A percentile compares a stretch with the other conserved stretches of the same genome.
Evolutionary conservation across 2,888 invertebrate species (phyloP).

Genomic region (Cynaeus angustus): DNA sequence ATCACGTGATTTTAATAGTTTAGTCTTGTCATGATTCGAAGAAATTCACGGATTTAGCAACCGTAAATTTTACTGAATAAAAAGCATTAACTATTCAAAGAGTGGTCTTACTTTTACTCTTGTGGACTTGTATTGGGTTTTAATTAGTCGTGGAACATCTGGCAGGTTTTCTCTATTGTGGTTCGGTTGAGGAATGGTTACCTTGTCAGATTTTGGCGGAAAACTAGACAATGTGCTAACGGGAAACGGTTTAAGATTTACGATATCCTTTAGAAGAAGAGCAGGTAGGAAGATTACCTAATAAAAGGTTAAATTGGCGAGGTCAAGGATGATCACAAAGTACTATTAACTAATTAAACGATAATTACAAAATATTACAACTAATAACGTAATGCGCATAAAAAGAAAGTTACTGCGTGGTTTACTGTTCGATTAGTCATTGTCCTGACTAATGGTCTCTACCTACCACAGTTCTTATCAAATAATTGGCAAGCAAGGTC

Average conservation of each 20-base stretch:
- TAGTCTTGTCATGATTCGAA: conserved; percentile 21
- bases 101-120: conserved; percentile 15
- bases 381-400: conserved; percentile 18
- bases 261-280: conserved; percentile 7
- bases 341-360: conserved; percentile 27
- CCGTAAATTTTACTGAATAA: conserved; percentile 34
- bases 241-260: conserved; percentile 25
- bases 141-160: conserved; percentile 19
- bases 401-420: conserved; percentile 16
- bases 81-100: conserved; percentile 24
- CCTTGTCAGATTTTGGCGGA: conserved; percentile 17
- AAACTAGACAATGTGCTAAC: conserved; percentile 15
- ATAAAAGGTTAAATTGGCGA: conserved; percentile 1
- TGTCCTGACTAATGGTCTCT: conserved; percentile 7
- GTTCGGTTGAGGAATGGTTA: conserved; percentile 11
- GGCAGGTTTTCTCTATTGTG: conserved; percentile 19
- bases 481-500: conserved; percentile 10
- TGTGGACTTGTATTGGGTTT: conserved; percentile 3
- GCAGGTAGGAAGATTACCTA: conserved; percentile 5
- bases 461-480: conserved; percentile 10
- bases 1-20: conserved; percentile 5
- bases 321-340: conserved; percentile 24
- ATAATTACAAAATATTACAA: conserved; percentile 14
- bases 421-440: conserved; percentile 16
- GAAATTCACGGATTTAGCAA: conserved; percentile 32